Base-by-base conservation (phyloP, 2,797 vertebrate species). In the Pitangus sulphuratus region DNA sequence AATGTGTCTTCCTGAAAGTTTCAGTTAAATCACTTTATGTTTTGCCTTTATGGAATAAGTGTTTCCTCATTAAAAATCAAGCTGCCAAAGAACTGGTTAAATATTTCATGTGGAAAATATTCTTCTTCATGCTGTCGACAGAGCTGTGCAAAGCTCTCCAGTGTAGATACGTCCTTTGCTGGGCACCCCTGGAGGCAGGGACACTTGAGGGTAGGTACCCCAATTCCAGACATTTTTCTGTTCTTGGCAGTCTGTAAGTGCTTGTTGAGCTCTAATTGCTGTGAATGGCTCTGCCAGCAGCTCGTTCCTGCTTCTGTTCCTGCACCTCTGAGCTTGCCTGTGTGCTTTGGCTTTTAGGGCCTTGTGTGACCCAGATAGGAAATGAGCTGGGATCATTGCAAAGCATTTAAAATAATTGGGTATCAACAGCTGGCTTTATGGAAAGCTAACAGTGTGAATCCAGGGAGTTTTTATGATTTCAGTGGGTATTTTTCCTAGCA, bases 401-500 rank as follows among this genome's bases (percentile, higher is more conserved):
- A 77, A 85, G 77, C 92, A 69, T 91, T 95, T 95, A 90, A 82
- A 95, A 95, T 95, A 93, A 95, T 90, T 93, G 77, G 90, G 87
- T 91, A 91, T 93, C 94, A 95, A 91, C 93, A 95, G 86, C 94
- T 95, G 95, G 94, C 87, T 95, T 94, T 94, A 93, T 84, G 85
- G 80, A 74, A 66, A 94, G 74, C 66, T 93, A 76, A 74, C 51
- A 68, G 71, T 75, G 82, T 83, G 94, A 97, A 96, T 93, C 91
- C 87, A 54, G 66, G 75, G 80, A 89, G 70, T 84, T 94, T 95
- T 95, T 90, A 91, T 92, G 26, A 94, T 94, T 95, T 91, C 84
- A 86, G 1, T 84, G 89, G 80, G 48, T 87, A 66, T 87, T 81
- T 76, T 72, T 77, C 64, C 76, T 86, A 56, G 56, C 0, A 2